phyloP scores from a whole-genome alignment of 2,888 invertebrate genomes.

The Ophraella communa region DNA sequence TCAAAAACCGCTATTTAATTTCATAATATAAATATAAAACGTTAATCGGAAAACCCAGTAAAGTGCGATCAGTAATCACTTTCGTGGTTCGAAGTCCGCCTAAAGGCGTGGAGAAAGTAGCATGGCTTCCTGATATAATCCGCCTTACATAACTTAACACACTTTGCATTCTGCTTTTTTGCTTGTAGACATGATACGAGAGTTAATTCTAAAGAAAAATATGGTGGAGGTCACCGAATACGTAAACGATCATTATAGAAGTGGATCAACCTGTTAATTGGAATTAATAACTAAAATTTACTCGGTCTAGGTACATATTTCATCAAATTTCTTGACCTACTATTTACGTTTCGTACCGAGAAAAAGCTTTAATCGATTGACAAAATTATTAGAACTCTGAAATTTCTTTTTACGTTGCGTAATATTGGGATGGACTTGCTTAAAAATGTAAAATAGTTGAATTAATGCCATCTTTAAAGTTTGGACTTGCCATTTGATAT shows the following conservation, averaged over 20 bases:
- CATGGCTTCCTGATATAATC: slow-evolving; percentile 45
- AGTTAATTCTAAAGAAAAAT: slow-evolving; percentile 8
- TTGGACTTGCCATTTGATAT: no score
- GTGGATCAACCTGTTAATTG: not conserved
- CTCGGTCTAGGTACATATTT: no score
- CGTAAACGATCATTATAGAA: not conserved
- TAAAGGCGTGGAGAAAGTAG: slow-evolving; percentile 46
- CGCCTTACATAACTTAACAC: slow-evolving; percentile 43
- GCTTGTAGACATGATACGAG: slow-evolving; percentile 19
- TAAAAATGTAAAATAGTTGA: no score
- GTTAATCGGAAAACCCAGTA: not conserved
- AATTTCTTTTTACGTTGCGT: no score
- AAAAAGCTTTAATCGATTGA: no score
- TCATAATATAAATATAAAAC: not conserved
- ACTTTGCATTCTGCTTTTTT: slow-evolving; percentile 34
- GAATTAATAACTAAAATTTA: not conserved
- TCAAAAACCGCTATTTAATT: not conserved
- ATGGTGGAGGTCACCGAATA: not conserved
- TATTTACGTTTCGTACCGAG: no score
- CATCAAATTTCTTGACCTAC: no score
- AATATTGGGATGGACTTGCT: no score
- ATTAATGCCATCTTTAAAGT: no score
- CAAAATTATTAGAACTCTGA: no score
- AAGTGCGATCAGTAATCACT: slow-evolving; percentile 29
- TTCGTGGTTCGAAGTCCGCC: slow-evolving; percentile 42